phyloP scores from a whole-genome alignment of 2,888 invertebrate species.

The Apomyelois bistriatella region DNA sequence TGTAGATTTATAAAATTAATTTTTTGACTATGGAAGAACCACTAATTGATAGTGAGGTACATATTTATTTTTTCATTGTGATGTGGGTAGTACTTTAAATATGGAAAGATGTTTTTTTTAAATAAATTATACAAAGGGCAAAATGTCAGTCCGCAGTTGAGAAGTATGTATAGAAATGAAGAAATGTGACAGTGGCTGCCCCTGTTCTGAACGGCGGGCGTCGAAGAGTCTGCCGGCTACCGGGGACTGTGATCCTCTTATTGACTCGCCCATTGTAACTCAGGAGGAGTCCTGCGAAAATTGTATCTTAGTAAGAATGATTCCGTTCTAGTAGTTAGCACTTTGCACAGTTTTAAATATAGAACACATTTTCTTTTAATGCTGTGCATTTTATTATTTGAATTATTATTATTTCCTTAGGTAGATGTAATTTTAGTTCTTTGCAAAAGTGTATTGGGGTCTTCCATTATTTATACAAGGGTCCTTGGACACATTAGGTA shows the following conservation, averaged over 20 bases:
- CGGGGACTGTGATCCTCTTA: conserved; percentile 60
- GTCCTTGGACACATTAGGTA: no score
- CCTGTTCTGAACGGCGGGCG: conserved; percentile 54
- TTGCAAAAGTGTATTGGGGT: neutral
- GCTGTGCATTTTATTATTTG: neutral
- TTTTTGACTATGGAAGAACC: conserved; percentile 48
- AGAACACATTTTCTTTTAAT: conserved; percentile 17
- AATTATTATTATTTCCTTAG: neutral
- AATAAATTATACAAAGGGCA: neutral
- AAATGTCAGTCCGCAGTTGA: conserved; percentile 56
- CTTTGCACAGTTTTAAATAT: conserved; percentile 26
- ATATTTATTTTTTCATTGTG: conserved; percentile 15
- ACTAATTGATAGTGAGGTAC: conserved; percentile 61
- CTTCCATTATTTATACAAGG: no score
- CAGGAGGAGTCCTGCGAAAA: conserved; percentile 62
- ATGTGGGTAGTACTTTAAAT: conserved; percentile 1
- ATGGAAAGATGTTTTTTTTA: neutral
- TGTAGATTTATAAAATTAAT: conserved; percentile 18
- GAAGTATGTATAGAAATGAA: conserved; percentile 76
- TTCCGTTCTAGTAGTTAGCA: conserved; percentile 44
- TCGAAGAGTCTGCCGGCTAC: conserved; percentile 35
- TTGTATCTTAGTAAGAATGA: conserved; percentile 61
- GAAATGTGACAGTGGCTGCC: conserved; percentile 66
- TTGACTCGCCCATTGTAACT: conserved; percentile 53
- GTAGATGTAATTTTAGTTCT: neutral